Conservation (phyloP, 64 coral and sea anemone species). For the Stichodactyla mertensii region DNA sequence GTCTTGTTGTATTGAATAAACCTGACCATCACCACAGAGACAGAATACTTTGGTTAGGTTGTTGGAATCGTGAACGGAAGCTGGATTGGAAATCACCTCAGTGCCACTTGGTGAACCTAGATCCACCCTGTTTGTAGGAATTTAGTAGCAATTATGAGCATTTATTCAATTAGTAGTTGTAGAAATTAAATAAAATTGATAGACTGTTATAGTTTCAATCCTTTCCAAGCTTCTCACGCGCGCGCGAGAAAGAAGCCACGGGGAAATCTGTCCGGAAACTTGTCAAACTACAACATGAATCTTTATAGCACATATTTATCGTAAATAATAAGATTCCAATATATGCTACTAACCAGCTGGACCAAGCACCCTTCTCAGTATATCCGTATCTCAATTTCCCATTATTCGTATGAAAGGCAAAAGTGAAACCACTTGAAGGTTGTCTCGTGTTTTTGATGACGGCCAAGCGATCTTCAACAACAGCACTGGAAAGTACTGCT, state of each 20-base stretch:
- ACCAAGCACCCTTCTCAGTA: slow-evolving; percentile 36
- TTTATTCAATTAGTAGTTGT: too few species aligned
- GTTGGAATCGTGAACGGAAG: slow-evolving; percentile 47
- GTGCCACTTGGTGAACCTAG: slow-evolving; percentile 48
- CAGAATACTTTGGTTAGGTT: slow-evolving; percentile 70
- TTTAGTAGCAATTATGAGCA: not conserved
- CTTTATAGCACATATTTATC: not conserved
- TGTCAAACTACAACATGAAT: too few species aligned
- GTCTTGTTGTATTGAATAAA: slow-evolving; percentile 54
- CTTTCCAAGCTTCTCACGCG: too few species aligned
- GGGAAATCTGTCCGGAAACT: too few species aligned
- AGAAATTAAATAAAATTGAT: too few species aligned
- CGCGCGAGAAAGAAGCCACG: too few species aligned
- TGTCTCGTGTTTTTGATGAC: slow-evolving; percentile 49
- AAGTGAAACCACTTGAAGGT: slow-evolving; percentile 30
- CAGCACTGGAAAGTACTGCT: not conserved
- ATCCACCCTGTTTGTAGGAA: slow-evolving; percentile 36
- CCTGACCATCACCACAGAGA: slow-evolving; percentile 73
- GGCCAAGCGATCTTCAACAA: slow-evolving; percentile 56
- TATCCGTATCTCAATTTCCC: slow-evolving; percentile 64
- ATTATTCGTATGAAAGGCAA: slow-evolving; percentile 49
- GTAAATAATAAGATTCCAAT: not conserved
- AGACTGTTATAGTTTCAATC: too few species aligned
- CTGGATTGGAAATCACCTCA: slow-evolving; percentile 63
- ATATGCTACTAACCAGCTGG: slow-evolving; percentile 34